Evolutionary conservation across 2,888 invertebrate species (phyloP).

Genomic region (Pomacea canaliculata): DNA sequence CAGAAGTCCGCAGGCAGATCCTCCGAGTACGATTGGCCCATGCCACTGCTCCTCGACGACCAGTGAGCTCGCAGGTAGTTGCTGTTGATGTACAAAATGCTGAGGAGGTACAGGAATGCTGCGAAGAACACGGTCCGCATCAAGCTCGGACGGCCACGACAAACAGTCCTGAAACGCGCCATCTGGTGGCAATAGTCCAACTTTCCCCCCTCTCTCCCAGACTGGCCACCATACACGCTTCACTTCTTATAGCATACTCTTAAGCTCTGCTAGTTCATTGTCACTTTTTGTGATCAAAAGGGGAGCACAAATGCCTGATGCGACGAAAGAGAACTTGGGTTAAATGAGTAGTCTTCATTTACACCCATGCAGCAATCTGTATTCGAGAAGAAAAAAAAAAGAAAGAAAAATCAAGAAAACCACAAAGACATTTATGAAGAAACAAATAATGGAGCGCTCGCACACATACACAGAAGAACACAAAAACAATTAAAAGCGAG

Average conservation of each 20-base stretch:
- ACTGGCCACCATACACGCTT: neutral
- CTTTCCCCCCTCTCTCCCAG: too few species aligned
- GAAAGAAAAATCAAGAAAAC: neutral
- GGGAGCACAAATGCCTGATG: too few species aligned
- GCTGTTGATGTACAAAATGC: constrained; percentile 1
- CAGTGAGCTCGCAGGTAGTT: neutral
- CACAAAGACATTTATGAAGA: neutral
- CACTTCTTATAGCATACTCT: neutral
- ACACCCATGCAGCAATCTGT: constrained; percentile 9
- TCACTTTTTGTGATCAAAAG: too few species aligned
- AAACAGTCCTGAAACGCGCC: too few species aligned
- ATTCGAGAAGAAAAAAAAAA: neutral
- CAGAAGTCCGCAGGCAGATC: neutral
- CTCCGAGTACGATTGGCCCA: too few species aligned
- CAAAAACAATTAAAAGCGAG: too few species aligned
- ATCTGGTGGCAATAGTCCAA: too few species aligned
- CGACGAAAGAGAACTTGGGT: too few species aligned
- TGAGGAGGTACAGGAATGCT: neutral
- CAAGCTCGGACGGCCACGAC: neutral
- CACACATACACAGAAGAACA: neutral
- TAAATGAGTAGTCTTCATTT: neutral
- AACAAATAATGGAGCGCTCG: neutral
- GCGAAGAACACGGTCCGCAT: neutral
- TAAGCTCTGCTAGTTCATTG: too few species aligned
- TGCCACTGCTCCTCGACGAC: neutral